Evolutionary conservation across 2,888 invertebrate species (phyloP).

Genomic region (Phragmatobia fuliginosa): DNA sequence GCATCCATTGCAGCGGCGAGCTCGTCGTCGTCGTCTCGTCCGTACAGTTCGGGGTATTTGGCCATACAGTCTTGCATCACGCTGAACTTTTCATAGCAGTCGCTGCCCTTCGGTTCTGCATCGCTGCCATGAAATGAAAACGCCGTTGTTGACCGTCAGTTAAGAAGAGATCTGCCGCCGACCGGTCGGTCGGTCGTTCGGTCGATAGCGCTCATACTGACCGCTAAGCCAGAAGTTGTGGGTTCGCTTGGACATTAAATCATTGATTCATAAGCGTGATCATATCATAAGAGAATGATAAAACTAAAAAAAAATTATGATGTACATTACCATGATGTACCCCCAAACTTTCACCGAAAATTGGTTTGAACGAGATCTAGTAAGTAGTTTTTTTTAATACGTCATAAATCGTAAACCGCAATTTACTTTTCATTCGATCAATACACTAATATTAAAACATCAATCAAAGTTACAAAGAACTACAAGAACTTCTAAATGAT

Average conservation of each 20-base stretch:
- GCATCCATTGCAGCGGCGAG: constrained; percentile 32
- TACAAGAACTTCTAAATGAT: too few species aligned
- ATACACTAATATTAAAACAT: too few species aligned
- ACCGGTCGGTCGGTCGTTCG: background rate
- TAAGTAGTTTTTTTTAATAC: too few species aligned
- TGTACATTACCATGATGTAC: too few species aligned
- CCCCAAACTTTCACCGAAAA: too few species aligned
- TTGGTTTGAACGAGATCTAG: too few species aligned
- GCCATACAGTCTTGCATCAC: constrained; percentile 97
- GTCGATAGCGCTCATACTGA: background rate
- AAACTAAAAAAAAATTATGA: too few species aligned
- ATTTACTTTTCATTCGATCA: too few species aligned
- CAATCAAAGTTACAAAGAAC: too few species aligned
- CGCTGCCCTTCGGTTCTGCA: constrained; percentile 96
- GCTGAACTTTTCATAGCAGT: constrained; percentile 96
- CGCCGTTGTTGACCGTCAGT: background rate
- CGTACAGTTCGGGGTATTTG: constrained; percentile 94
- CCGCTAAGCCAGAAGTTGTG: background rate
- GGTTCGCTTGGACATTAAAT: background rate
- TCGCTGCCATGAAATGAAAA: constrained; percentile 81
- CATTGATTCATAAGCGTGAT: too few species aligned
- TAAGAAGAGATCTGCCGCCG: background rate
- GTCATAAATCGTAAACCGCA: too few species aligned
- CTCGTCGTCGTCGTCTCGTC: constrained; percentile 89
- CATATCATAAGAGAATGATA: too few species aligned